Evolutionary conservation across 53 echinoderm and acorn worm genomes (phyloP), one percentile per base, ranked within the genome.

Genomic region (Actinopyga echinites): DNA sequence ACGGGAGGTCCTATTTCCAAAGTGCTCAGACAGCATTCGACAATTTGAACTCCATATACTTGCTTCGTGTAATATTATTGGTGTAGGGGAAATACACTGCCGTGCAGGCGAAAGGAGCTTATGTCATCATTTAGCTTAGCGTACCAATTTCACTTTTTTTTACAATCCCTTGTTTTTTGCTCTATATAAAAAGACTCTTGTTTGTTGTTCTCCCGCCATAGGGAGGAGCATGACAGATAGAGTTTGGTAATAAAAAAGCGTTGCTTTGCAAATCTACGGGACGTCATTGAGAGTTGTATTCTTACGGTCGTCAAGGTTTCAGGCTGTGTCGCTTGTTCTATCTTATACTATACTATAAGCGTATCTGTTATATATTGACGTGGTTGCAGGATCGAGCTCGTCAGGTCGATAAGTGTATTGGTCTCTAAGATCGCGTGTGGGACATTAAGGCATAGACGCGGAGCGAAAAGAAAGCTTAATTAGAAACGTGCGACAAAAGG

Each of bases 1-100:
- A 68, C 68, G 68, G 68, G 68, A 68, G 68, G 68, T 68, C 68
- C 68, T 68, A 68, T 68, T 35, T 30, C 35, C 34, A 68, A 34
- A 49, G 49, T 49, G 49, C 49, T 49, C 49, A 49, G 49, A 49
- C 49, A 49, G 17, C 49, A 49, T 49, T 49, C 49, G 49, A 49
- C 49, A 49, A 49, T 49, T 49, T 49, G 49, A 17, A 15, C 49
- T 49, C 49, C 49, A 49, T 49, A 49, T 49, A 49, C 49, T 49
- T 15, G 17, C 17, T 44, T 49, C 49, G 49, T 49, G 17, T 49
- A 49, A 49, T 49, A 49, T 49, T 49, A 49, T 15, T 49, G 49
- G 49, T 49, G 7, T 15, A 49, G 49, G 49, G 49, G 17, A 49
- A 49, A 49, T n/a, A 49, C 49, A 49, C 49, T 49, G 49, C 49